These are phyloP conservation scores for Numida meleagris DNA, from an alignment of 2,113 vertebrate genomes.

Conservation along the genomic window DNA sequence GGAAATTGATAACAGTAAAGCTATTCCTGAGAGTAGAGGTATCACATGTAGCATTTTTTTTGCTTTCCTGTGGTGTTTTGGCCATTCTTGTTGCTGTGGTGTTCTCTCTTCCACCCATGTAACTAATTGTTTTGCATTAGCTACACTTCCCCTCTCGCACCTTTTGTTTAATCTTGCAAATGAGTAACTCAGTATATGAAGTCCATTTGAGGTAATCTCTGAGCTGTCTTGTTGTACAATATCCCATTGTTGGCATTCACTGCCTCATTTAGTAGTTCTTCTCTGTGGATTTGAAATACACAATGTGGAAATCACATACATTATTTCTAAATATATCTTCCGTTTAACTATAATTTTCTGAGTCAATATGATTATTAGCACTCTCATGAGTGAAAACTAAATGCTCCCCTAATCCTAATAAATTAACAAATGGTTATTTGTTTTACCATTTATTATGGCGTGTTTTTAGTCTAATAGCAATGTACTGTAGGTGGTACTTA, in stretches of 20 bases:
- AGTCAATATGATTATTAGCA: conserved; percentile 9
- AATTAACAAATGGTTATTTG: conserved; percentile 6
- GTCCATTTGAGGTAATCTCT: conserved; percentile 4
- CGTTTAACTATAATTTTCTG: conserved; percentile 2
- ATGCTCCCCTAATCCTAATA: conserved; percentile 8
- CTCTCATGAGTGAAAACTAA: conserved; percentile 3
- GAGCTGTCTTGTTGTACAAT: neutral
- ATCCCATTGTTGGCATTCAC: neutral
- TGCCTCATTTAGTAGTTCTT: conserved; percentile 21
- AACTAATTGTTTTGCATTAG: neutral
- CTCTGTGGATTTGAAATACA: conserved; percentile 26
- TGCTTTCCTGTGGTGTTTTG: neutral
- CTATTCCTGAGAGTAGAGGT: neutral
- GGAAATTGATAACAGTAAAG: neutral
- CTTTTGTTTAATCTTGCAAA: neutral
- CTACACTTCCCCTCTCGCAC: neutral
- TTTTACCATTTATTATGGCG: neutral
- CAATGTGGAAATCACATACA: neutral
- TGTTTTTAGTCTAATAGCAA: neutral
- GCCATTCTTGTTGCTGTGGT: neutral
- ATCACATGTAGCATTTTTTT: fast-evolving
- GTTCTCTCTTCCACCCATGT: neutral
- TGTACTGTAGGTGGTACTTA: neutral
- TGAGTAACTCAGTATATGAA: neutral
- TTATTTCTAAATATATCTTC: conserved; percentile 51